Evolutionary conservation across 2,797 vertebrate species (phyloP).

Genomic region (Taenioides sp.): DNA sequence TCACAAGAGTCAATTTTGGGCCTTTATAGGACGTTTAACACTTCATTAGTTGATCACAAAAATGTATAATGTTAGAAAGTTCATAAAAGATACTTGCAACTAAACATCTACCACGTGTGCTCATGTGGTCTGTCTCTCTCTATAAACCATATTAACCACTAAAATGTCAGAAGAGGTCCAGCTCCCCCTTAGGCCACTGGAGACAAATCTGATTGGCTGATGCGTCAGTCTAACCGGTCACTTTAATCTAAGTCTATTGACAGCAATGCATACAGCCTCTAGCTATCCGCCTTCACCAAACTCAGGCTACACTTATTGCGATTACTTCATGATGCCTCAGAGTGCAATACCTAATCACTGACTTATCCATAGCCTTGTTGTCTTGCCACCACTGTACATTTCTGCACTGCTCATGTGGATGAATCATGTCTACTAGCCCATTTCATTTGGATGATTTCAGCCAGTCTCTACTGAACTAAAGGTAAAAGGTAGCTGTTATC

Average conservation of each 20-base stretch:
- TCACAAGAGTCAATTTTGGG: too few relatives aligned
- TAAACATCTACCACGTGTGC: neutral
- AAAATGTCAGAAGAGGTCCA: neutral
- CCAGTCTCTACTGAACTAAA: too few relatives aligned
- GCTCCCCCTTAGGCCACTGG: neutral
- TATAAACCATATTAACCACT: conserved; percentile 1
- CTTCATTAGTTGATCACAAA: too few relatives aligned
- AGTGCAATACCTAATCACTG: neutral
- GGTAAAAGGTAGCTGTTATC: too few relatives aligned
- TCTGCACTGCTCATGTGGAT: neutral
- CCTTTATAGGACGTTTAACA: too few relatives aligned
- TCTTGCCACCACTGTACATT: neutral
- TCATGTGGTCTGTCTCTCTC: neutral
- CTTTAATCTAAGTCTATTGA: conserved; percentile 6
- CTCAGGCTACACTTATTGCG: neutral
- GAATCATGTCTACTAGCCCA: neutral
- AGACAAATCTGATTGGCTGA: conserved; percentile 5
- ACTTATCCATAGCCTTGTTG: neutral
- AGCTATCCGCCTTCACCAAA: neutral
- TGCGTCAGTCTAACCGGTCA: neutral
- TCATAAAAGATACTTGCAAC: neutral
- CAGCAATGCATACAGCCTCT: neutral
- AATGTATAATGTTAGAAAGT: neutral
- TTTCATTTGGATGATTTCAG: too few relatives aligned
- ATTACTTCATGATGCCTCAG: neutral